These are phyloP conservation scores for Grus americana DNA, from an alignment of 2,113 vertebrate genomes.

Conservation along the genomic window DNA sequence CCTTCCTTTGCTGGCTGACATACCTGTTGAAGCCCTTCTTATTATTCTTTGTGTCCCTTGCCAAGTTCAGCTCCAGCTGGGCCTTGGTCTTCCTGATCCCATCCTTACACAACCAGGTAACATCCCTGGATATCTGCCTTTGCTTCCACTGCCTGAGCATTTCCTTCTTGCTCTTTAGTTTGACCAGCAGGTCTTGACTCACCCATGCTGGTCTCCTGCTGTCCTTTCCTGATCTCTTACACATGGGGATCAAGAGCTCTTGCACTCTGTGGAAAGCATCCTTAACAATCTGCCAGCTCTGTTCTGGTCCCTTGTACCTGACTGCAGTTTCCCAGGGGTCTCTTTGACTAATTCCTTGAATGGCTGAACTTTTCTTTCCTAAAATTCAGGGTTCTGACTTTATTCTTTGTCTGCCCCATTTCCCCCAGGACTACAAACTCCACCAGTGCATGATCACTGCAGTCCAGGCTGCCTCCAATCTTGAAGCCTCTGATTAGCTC, in stretches of 20 bases:
- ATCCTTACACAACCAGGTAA: background rate
- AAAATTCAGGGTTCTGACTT: background rate
- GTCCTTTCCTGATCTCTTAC: background rate
- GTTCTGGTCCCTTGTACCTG: background rate
- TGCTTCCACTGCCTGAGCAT: too few relatives aligned
- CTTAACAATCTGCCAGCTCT: background rate
- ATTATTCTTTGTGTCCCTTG: background rate
- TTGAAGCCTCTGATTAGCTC: background rate
- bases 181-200: background rate
- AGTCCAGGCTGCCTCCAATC: background rate
- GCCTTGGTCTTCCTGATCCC: background rate
- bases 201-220: background rate
- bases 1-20: background rate
- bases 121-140: background rate
- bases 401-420: background rate
- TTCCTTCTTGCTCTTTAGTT: background rate
- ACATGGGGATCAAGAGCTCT: background rate
- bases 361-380: background rate
- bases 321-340: background rate
- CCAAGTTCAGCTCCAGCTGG: background rate
- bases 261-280: fast-evolving
- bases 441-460: too few relatives aligned
- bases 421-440: background rate
- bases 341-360: background rate
- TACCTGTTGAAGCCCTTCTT: background rate